These are phyloP conservation scores for Camptogramma bilineatum DNA, from an alignment of 2,888 invertebrate genomes.

Conservation along the genomic window DNA sequence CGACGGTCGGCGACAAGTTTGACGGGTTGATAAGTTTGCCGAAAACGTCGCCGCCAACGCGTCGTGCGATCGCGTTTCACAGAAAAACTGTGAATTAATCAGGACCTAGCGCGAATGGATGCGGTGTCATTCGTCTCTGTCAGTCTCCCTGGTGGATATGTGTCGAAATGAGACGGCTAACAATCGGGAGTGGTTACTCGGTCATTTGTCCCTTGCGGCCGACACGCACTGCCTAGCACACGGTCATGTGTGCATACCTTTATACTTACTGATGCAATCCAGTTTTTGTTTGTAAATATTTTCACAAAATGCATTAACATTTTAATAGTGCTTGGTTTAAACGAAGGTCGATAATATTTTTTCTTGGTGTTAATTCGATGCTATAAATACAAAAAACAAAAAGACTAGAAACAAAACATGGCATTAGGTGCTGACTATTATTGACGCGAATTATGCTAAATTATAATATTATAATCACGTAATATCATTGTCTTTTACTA, in stretches of 20 bases:
- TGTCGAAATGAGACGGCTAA: conserved; percentile 65
- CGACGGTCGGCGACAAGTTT: conserved; percentile 51
- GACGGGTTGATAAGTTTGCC: conserved; percentile 70
- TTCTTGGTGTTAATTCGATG: not conserved
- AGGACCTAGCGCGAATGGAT: conserved; percentile 72
- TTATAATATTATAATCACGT: no score
- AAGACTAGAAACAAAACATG: no score
- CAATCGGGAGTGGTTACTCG: conserved; percentile 76
- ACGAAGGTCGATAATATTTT: conserved; percentile 13
- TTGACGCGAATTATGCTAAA: no score
- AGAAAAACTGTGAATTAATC: conserved; percentile 82
- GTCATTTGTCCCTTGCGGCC: conserved; percentile 75
- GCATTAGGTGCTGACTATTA: no score
- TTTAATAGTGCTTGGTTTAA: conserved; percentile 21
- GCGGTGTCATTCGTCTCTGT: conserved; percentile 72
- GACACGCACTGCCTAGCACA: conserved; percentile 66
- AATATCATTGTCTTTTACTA: not conserved
- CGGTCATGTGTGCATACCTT: conserved; percentile 57
- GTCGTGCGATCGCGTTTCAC: conserved; percentile 70
- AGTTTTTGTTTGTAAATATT: conserved; percentile 39
- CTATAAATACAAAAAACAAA: not conserved
- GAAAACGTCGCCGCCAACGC: conserved; percentile 68
- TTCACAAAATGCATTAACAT: conserved; percentile 28
- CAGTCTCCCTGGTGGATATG: conserved; percentile 58
- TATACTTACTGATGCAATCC: conserved; percentile 52